Evolutionary conservation across 2,888 invertebrate species (phyloP).

Genomic region (Encarsia formosa): DNA sequence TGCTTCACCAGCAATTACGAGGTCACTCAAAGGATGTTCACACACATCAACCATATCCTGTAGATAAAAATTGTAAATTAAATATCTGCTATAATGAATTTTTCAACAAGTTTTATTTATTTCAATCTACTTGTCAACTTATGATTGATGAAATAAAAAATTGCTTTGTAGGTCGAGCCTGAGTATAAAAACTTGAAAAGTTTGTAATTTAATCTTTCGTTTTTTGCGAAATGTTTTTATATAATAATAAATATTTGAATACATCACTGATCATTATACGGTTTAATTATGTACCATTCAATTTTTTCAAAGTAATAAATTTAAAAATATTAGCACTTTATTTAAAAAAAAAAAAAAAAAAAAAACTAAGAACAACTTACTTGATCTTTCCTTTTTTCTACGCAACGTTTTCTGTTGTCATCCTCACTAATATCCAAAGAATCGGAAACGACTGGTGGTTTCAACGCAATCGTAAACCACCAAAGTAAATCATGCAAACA

Average conservation of each 20-base stretch:
- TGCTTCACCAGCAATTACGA: conserved; percentile 69
- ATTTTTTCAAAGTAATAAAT: neutral
- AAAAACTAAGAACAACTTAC: conserved; percentile 39
- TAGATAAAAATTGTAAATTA: too few relatives aligned
- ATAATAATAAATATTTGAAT: too few relatives aligned
- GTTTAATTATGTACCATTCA: neutral
- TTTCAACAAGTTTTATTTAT: too few relatives aligned
- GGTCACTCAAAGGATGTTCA: conserved; percentile 77
- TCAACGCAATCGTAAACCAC: conserved; percentile 84
- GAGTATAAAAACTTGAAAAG: too few relatives aligned
- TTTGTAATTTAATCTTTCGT: too few relatives aligned
- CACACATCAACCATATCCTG: conserved; percentile 60
- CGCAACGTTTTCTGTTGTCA: conserved; percentile 50
- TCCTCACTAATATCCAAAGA: conserved; percentile 50
- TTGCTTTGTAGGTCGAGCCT: too few relatives aligned
- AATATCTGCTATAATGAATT: too few relatives aligned
- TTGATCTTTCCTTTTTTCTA: conserved; percentile 49
- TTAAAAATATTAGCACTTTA: neutral
- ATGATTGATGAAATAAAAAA: too few relatives aligned
- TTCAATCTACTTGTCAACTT: too few relatives aligned
- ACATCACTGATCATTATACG: too few relatives aligned
- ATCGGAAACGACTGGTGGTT: conserved; percentile 60
- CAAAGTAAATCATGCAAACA: conserved; percentile 93
- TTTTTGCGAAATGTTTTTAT: too few relatives aligned
- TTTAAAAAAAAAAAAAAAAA: neutral